These are phyloP conservation scores for Chroicocephalus ridibundus DNA, from an alignment of 2,113 vertebrate genomes.

Conservation along the genomic window DNA sequence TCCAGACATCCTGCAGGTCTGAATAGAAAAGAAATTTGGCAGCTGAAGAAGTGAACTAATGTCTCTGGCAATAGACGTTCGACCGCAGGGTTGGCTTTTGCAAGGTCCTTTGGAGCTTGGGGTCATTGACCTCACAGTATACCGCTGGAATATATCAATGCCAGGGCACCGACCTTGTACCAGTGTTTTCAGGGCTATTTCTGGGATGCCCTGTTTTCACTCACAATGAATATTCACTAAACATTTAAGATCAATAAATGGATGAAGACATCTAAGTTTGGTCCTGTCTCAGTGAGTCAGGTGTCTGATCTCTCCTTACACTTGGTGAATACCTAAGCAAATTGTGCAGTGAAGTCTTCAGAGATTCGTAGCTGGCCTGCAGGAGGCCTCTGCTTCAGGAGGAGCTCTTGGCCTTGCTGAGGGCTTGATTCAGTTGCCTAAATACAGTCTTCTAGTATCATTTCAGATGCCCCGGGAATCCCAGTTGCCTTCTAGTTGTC, in stretches of 20 bases:
- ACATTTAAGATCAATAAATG: neutral
- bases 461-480: neutral
- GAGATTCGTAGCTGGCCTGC: neutral
- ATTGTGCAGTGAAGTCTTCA: neutral
- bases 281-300: neutral
- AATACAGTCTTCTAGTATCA: neutral
- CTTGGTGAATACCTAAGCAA: neutral
- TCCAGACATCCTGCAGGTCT: neutral
- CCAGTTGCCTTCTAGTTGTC: neutral
- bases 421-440: neutral
- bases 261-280: neutral
- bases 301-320: neutral
- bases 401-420: neutral
- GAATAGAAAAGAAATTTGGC: neutral
- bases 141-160: neutral
- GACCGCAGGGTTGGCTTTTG: neutral
- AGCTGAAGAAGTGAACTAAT: neutral
- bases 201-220: neutral
- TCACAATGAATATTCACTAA: neutral
- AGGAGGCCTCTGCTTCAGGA: neutral
- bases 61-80: neutral
- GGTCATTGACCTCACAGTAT: neutral
- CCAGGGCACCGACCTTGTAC: neutral
- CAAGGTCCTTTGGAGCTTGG: neutral
- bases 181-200: neutral